A percentile compares a stretch with the other conserved stretches of the same genome.
phyloP scores from a whole-genome alignment of 2,113 vertebrate species.

The Conger conger region DNA sequence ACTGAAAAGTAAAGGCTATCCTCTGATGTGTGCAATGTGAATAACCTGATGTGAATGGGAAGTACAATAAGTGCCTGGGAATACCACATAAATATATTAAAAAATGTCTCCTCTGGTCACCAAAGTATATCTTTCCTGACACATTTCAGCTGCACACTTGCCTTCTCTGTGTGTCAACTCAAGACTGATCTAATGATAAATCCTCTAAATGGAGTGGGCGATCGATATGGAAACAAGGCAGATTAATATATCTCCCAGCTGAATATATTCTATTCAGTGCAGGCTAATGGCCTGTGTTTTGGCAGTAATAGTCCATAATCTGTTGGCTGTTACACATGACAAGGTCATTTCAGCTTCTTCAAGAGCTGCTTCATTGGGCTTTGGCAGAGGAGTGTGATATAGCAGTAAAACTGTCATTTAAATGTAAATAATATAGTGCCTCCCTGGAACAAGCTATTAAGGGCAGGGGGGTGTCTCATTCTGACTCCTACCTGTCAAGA shows the following conservation, averaged over 20 bases:
- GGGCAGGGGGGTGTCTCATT: constrained; percentile 24
- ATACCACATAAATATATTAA: too few relatives aligned
- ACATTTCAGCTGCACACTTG: neutral
- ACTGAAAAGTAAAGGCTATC: constrained; percentile 1
- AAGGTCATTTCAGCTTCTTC: constrained; percentile 43
- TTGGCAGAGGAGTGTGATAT: constrained; percentile 6
- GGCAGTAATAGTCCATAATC: constrained; percentile 40
- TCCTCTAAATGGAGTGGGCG: neutral
- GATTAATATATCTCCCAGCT: constrained; percentile 26
- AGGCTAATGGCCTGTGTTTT: constrained; percentile 31
- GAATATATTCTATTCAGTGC: constrained; percentile 37
- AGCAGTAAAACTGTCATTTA: constrained; percentile 44
- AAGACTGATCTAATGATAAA: neutral
- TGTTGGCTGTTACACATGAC: constrained; percentile 36
- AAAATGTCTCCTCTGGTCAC: neutral
- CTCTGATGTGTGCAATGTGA: neutral
- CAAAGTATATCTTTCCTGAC: neutral
- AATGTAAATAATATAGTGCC: constrained; percentile 43
- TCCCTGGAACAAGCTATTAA: constrained; percentile 47
- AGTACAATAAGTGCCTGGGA: neutral
- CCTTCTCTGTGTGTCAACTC: neutral
- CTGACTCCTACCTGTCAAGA: neutral
- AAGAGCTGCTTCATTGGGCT: constrained; percentile 32
- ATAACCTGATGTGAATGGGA: constrained; percentile 9
- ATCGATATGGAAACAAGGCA: constrained; percentile 3